Evolutionary conservation across 2,888 invertebrate species (phyloP).

Genomic region (Orchesella flavescens): DNA sequence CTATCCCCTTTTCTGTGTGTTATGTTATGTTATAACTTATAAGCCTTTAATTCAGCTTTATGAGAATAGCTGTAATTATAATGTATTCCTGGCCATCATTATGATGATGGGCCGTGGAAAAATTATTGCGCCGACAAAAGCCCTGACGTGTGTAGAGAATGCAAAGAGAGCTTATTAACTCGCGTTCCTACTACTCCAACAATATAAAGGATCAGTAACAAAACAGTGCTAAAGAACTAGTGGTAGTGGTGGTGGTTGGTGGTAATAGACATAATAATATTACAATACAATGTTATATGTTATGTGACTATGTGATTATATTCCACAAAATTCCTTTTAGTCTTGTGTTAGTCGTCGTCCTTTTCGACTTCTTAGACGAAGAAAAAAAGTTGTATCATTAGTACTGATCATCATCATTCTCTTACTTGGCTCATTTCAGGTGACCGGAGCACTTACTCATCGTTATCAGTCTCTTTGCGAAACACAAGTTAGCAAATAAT

Average conservation of each 20-base stretch:
- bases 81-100: conserved; percentile 58
- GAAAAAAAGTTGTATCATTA: conserved; percentile 23
- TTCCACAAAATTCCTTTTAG: neutral
- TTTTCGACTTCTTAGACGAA: neutral
- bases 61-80: conserved; percentile 54
- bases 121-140: conserved; percentile 57
- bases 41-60: conserved; percentile 46
- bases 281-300: neutral
- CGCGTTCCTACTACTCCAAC: conserved; percentile 1
- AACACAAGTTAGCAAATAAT: conserved; percentile 46
- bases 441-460: conserved; percentile 24
- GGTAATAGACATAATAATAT: conserved; percentile 12
- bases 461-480: conserved; percentile 45
- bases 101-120: conserved; percentile 52
- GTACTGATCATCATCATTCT: conserved; percentile 4
- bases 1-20: neutral
- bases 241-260: neutral
- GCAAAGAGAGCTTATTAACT: conserved; percentile 56
- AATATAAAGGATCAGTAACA: conserved; percentile 16
- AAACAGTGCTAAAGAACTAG: neutral
- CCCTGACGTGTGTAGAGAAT: conserved; percentile 58
- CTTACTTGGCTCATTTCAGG: conserved; percentile 23
- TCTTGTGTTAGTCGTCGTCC: neutral
- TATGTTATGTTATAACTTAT: conserved; percentile 1
- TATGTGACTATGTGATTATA: neutral